These are phyloP conservation scores for Charanyca ferruginea DNA, from an alignment of 2,888 invertebrate species.

Conservation along the genomic window DNA sequence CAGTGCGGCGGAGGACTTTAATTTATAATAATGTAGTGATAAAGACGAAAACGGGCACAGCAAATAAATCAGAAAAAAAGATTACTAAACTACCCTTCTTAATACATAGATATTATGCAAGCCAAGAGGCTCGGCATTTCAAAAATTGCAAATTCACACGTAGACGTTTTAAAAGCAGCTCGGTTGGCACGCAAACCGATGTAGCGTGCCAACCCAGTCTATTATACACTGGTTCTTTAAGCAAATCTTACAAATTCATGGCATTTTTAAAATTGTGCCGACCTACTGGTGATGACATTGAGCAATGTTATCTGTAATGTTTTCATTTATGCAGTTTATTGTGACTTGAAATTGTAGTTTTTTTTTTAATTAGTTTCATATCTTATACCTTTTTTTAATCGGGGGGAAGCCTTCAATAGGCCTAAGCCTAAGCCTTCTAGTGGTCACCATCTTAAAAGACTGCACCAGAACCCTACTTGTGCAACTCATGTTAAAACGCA, in stretches of 20 bases:
- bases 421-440: no score
- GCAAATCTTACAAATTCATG: constrained; percentile 54
- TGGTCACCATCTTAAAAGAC: no score
- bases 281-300: constrained; percentile 44
- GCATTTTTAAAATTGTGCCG: constrained; percentile 48
- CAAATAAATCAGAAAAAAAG: background rate
- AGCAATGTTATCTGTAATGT: constrained; percentile 41
- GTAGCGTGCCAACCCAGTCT: constrained; percentile 56
- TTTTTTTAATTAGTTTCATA: no score
- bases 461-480: no score
- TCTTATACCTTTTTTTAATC: no score
- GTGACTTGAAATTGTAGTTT: background rate
- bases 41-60: no score
- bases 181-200: constrained; percentile 51
- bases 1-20: no score
- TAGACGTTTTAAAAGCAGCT: constrained; percentile 35
- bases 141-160: constrained; percentile 56
- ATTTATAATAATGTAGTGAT: no score
- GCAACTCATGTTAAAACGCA: no score
- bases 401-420: no score
- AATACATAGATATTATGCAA: constrained; percentile 35
- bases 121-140: constrained; percentile 33
- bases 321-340: constrained; percentile 32
- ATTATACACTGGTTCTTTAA: constrained; percentile 47
- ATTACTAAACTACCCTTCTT: constrained; percentile 6